These are phyloP conservation scores for Belonocnema kinseyi DNA, from an alignment of 1,140 invertebrate species.

Conservation along the genomic window DNA sequence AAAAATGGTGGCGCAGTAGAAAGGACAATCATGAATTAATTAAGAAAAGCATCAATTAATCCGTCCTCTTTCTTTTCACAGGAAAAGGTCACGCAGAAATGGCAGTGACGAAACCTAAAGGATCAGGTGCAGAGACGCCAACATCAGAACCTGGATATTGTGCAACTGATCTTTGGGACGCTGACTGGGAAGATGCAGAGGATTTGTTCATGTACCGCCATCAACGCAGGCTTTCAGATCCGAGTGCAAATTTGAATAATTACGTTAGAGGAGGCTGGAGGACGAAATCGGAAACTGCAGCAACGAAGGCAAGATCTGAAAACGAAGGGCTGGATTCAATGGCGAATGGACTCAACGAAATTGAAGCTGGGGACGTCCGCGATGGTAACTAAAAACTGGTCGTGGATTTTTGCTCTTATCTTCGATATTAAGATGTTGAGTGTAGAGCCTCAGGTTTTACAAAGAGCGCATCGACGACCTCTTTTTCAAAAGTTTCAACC, in stretches of 20 bases:
- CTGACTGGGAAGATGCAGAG: conserved; percentile 91
- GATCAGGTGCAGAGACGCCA: conserved; percentile 94
- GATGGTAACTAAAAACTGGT: conserved; percentile 82
- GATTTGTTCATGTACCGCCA: conserved; percentile 87
- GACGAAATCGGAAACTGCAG: conserved; percentile 77
- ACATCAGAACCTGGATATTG: conserved; percentile 93
- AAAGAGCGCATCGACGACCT: not conserved
- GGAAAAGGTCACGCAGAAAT: conserved; percentile 98
- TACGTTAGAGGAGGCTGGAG: conserved; percentile 90
- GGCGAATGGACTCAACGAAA: conserved; percentile 89
- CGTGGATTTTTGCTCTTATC: not conserved
- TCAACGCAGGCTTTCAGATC: conserved; percentile 93
- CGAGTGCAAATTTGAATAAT: conserved; percentile 93
- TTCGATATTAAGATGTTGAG: not conserved
- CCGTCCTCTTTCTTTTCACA: conserved; percentile 31
- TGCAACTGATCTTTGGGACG: conserved; percentile 89
- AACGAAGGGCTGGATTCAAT: conserved; percentile 91
- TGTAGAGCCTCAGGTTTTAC: not conserved
- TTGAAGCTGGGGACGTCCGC: conserved; percentile 94
- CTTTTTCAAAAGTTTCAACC: not conserved
- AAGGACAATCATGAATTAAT: too few species aligned
- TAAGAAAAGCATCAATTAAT: too few species aligned
- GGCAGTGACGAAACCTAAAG: conserved; percentile 95
- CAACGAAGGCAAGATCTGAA: conserved; percentile 90
- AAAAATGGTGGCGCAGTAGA: not conserved